Evolutionary conservation across 1,140 invertebrate species (phyloP), one percentile per base, ranked within the genome.

Genomic region (Hylaeus volcanicus): DNA sequence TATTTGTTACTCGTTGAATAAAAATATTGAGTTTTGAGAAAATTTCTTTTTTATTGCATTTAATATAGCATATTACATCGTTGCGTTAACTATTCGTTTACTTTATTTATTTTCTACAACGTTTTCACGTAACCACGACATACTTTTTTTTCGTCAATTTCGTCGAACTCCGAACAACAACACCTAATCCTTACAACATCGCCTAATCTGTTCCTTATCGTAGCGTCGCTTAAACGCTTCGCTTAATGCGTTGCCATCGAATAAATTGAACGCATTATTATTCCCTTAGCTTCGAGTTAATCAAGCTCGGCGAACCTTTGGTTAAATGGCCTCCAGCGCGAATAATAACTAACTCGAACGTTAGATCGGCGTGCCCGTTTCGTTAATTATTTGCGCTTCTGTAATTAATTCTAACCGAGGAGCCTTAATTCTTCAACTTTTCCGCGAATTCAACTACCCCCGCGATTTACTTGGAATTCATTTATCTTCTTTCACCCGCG

Each of bases 341-440:
- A 64, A 64, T 64, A 64, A 64, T 43, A 64, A 64, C 61, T 39
- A 6, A 64, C 39, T 64, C 5, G 26, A 45, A 51, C 45, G n/a
- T 51, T 51, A 68, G 51, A 51, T 53, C 37, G 45, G 45, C 65
- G 6, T 9, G 45, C 45, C 37, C 45, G 65, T 51, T 68, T 51
- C 65, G 65, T 68, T 68, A 68, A 68, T 68, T 51, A 68, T 68
- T 68, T 68, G 45, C 65, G 15, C 45, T 51, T 51, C 45, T 41
- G 45, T 68, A 51, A 68, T 68, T 68, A 68, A 68, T 68, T 51
- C 2, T 37, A 68, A 26, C 45, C n/a, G n/a, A 26, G 37, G n/a
- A 45, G 45, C 48, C 45, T 68, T 68, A 68, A 68, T 68, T 37
- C 65, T 12, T 14, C 5, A n/a, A 51, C 45, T 68, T 68, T 51